These are phyloP conservation scores for Pandemis corylana DNA, from an alignment of 2,888 invertebrate genomes.

Conservation along the genomic window DNA sequence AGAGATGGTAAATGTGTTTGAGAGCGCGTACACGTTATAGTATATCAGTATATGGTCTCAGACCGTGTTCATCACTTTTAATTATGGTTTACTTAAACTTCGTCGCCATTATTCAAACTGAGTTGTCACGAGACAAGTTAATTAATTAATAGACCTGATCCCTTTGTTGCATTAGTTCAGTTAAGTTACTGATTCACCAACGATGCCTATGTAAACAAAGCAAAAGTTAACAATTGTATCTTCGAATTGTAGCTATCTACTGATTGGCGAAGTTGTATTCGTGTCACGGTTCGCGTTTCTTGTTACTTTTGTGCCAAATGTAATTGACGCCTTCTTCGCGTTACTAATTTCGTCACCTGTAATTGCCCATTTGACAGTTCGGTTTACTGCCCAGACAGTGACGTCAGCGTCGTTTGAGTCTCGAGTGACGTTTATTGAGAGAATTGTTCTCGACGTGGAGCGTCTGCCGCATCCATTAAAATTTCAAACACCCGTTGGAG, in stretches of 20 bases:
- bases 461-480: conserved; percentile 3
- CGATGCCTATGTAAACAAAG: conserved; percentile 46
- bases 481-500: conserved; percentile 17
- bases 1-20: no score
- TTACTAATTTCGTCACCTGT: conserved; percentile 32
- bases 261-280: conserved; percentile 62
- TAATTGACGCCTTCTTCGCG: not conserved
- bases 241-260: conserved; percentile 47
- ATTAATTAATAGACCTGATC: conserved; percentile 2
- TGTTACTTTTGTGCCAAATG: conserved; percentile 23
- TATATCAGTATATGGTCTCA: not conserved
- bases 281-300: conserved; percentile 40
- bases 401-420: conserved; percentile 30
- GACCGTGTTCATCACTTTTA: not conserved
- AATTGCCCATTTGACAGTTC: conserved; percentile 29
- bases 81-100: not conserved
- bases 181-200: conserved; percentile 1
- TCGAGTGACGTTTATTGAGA: conserved; percentile 32
- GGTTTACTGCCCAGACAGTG: conserved; percentile 31
- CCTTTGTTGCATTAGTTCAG: conserved; percentile 15
- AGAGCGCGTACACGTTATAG: no score
- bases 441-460: not conserved
- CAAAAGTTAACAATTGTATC: conserved; percentile 42
- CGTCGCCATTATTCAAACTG: not conserved
- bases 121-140: not conserved